Base-by-base conservation (phyloP, 1,140 invertebrate genomes). In the Zophobas atratus region DNA sequence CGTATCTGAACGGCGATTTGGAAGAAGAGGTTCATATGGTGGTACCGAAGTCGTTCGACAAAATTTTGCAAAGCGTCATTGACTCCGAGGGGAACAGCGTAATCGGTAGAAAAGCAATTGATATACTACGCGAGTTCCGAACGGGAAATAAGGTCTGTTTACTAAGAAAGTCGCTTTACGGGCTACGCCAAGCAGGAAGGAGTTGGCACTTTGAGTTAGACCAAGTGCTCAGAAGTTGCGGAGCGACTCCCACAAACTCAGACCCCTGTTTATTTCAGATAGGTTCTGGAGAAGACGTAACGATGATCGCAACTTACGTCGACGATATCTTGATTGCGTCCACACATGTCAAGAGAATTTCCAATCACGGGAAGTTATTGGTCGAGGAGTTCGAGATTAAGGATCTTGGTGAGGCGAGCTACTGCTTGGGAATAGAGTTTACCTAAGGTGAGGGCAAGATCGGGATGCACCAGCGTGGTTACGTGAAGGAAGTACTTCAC, bases 1-100 rank as follows among this genome's bases (percentile, higher is more conserved):
- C 87, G 1, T 88, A 86, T 78, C 57, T 88, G 1, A 80, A 88
- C 82, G 86, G 86, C 5, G 63, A 84, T 36, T 55, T 88, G 4
- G 79, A 86, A 4, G 86, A 87, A 75, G 72, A 82, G 39, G 83
- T 87, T 46, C 86, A 80, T 79, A 86, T 88, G 80, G 78, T 84
- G 70, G 75, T 84, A 41, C 87, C 87, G 46, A 80, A 78, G 6
- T 4, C 5, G 5, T n/a, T 51, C 6, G 8, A 53, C 5, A 39
- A 70, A 70, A 70, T 39, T 6, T 70, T 70, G 33, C 36, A 41
- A 70, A n/a, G 6, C 8, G 43, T 34, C 43, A 70, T 70, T 33
- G 33, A 57, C 34, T 20, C 32, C n/a, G 4, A 57, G 5, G 4
- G 56, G 20, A 20, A 20, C 20, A 20, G 20, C 20, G 20, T 20